Conservation (phyloP, 2,888 invertebrate species). For the Sarcophaga carnaria region DNA sequence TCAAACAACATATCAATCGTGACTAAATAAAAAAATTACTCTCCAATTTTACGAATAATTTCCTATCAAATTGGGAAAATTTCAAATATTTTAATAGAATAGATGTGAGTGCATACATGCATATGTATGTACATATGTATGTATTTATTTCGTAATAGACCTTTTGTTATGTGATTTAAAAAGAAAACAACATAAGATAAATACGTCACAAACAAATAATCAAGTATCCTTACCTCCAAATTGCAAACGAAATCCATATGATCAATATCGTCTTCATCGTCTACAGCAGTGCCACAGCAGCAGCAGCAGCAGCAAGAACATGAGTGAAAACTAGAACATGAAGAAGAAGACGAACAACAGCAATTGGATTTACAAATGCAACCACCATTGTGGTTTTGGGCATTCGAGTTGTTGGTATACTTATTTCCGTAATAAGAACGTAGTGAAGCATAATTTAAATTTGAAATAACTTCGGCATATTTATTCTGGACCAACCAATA, state of each 20-base stretch:
- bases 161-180: slow-evolving; percentile 4
- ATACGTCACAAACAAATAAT: slow-evolving; percentile 48
- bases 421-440: slow-evolving; percentile 79
- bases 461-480: slow-evolving; percentile 82
- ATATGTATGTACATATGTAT: too few relatives aligned
- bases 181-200: slow-evolving; percentile 40
- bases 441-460: slow-evolving; percentile 80
- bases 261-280: slow-evolving; percentile 72
- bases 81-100: slow-evolving; percentile 59
- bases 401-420: slow-evolving; percentile 65
- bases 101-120: too few relatives aligned
- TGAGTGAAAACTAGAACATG: slow-evolving; percentile 57
- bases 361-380: slow-evolving; percentile 57
- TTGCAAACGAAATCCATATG: slow-evolving; percentile 75
- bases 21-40: too few relatives aligned
- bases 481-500: slow-evolving; percentile 82
- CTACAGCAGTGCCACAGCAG: slow-evolving; percentile 36
- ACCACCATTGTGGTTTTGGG: slow-evolving; percentile 40
- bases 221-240: slow-evolving; percentile 80
- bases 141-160: slow-evolving; percentile 27
- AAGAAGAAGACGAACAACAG: slow-evolving; percentile 46
- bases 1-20: too few relatives aligned
- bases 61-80: slow-evolving; percentile 38
- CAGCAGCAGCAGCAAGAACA: slow-evolving; percentile 43
- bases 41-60: neutral